Base-by-base conservation (phyloP, 2,888 invertebrate genomes). In the Agrochola lota region DNA sequence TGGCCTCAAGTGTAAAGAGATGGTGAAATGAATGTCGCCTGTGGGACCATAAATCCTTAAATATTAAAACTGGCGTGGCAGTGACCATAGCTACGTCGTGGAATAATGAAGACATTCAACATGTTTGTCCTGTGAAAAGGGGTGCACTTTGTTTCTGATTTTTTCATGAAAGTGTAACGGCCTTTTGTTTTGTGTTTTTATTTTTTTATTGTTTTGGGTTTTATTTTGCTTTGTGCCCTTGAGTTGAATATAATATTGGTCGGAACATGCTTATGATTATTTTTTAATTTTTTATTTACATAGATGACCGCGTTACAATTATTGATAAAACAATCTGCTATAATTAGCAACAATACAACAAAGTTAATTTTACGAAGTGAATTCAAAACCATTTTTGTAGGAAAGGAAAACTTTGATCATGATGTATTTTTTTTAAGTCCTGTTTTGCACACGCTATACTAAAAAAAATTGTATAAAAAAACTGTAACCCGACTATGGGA, bases 11-110 rank as follows among this genome's bases (percentile, higher is more conserved):
- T 94, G 92, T 92, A 94, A 90, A 85, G 88, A 90, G 90, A 90
- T 89, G 91, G 90, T 88, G 89, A 94, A 95, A 95, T 95, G 93
- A 94, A 95, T 95, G 94, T 94, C 91, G 90, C 95, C 94, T 88
- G 82, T 80, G 95, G 94, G 95, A 92, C 93, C 87, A 95, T 95
- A 95, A 95, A 95, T 95, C 94, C 90, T 93, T 92, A 93, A 94
- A 95, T 95, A 95, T 95, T 95, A 95, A 95, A 95, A 95, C 94
- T 93, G 94, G 91, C 86, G 89, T 91, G 79, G 78, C 76, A 90
- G 91, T 94, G 93, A 92, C 94, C 94, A 93, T 91, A 80, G 87
- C 75, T 82, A 72, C 88, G 88, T 87, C 80, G 83, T 83, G 78
- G 89, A 92, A 92, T 94, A 94, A 93, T 94, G 92, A 92, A 94